Evolutionary conservation across 30 jellyfish, hydroid and myxozoan species (phyloP), one percentile per base, ranked within the genome.

Genomic region (Aurelia sp.): DNA sequence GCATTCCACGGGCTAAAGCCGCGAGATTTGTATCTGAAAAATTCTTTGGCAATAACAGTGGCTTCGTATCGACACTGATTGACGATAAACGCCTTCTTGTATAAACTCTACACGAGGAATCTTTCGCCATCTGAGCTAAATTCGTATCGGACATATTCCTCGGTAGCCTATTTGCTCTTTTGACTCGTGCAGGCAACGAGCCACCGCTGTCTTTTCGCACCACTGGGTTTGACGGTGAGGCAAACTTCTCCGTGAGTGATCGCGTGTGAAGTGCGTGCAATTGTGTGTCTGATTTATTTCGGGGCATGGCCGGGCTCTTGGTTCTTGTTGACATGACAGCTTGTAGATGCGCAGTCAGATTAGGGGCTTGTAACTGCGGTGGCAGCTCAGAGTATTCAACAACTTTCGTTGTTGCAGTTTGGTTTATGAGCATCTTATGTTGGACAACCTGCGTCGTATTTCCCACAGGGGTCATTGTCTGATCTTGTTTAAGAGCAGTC

Each of bases 361-460:
- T 89, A 3, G 99, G 99, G 4, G 99, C 99, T 79, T 95, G 98
- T 16, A 95, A 96, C 86, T 95, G 97, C 44, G 99, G 99, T 11
- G 99, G 99, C 73, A 95, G 89, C 11, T 89, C 94, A 11, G 97
- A 63, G 71, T 20, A 89, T 55, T 73, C 90, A 23, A 68, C 73
- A 59, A 76, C 73, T 27, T 72, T 74, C 0, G 87, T 51, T 52
- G 80, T 79, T 30, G 90, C 86, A 30, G 74, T 69, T 31, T 76
- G 90, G 66, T 76, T 69, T 51, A 76, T 81, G 53, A 65, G 55
- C 78, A 67, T 63, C 72, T 82, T 82, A 6, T 44, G 81, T n/a
- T 70, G 81, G 33, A 71, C 57, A 13, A 61, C 41, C 53, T 71
- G 79, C 16, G 48, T 15, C 22, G 95, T 66, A 55, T 50, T 59